Evolutionary conservation across 2,113 vertebrate species (phyloP).

Genomic region (Hippolais icterina): DNA sequence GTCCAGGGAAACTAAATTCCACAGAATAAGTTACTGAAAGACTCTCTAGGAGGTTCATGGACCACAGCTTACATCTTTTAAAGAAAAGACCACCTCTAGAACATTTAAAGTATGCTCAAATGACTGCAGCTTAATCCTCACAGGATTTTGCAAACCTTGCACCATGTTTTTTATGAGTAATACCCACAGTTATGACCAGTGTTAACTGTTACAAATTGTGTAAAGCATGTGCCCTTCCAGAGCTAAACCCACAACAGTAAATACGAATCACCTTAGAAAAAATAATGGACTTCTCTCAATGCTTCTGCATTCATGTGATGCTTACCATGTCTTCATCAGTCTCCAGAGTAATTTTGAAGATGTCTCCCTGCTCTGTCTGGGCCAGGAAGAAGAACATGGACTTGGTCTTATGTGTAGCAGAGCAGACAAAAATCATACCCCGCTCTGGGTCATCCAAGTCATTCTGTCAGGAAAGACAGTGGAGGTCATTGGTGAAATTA

Average conservation of each 20-base stretch:
- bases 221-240: accelerated
- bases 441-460: slow-evolving; percentile 97
- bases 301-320: not conserved
- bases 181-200: not conserved
- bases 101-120: not conserved
- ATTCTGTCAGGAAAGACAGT: slow-evolving; percentile 77
- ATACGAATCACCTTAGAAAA: not conserved
- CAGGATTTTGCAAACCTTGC: not conserved
- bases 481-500: not conserved
- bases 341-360: slow-evolving; percentile 98
- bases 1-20: not conserved
- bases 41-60: not conserved
- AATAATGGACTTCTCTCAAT: not conserved
- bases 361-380: slow-evolving; percentile 98
- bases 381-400: slow-evolving; percentile 99
- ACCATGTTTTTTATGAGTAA: accelerated
- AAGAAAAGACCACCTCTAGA: not conserved
- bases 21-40: not conserved
- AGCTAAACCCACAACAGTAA: not conserved
- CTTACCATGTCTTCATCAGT: slow-evolving; percentile 99
- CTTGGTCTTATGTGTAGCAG: slow-evolving; percentile 98
- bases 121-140: not conserved
- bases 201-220: accelerated
- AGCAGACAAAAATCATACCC: slow-evolving; percentile 99
- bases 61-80: not conserved